Conservation (phyloP, 2,888 invertebrate genomes). For the Apamea epomidion region DNA sequence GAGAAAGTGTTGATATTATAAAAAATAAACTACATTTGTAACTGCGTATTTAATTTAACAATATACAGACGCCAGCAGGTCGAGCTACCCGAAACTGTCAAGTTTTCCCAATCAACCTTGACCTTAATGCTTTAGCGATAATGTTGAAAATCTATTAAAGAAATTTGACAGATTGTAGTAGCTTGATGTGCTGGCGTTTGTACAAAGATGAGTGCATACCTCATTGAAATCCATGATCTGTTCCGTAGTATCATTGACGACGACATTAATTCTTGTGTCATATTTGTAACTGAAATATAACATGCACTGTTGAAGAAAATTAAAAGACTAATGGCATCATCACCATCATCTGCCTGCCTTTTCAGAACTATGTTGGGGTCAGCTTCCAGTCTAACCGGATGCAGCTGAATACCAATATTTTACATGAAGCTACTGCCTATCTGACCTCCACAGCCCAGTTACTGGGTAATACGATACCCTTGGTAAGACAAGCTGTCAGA, state of each 20-base stretch:
- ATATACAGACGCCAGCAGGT: no score
- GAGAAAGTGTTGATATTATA: background rate
- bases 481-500: no score
- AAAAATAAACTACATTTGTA: background rate
- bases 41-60: background rate
- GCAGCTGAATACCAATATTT: background rate
- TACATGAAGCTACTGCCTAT: background rate
- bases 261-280: conserved; percentile 72
- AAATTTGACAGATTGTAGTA: no score
- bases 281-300: conserved; percentile 78
- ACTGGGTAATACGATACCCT: no score
- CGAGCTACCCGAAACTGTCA: no score
- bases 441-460: background rate
- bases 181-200: no score
- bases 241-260: conserved; percentile 78
- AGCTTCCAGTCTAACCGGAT: background rate
- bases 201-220: conserved; percentile 66
- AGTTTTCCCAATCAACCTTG: no score
- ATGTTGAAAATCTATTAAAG: no score
- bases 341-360: background rate
- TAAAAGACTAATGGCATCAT: background rate
- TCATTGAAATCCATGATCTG: conserved; percentile 84
- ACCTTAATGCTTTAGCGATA: no score
- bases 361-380: background rate
- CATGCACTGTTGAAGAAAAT: background rate